These are phyloP conservation scores for Prunella himalayana DNA, from an alignment of 2,113 vertebrate genomes.

Conservation along the genomic window DNA sequence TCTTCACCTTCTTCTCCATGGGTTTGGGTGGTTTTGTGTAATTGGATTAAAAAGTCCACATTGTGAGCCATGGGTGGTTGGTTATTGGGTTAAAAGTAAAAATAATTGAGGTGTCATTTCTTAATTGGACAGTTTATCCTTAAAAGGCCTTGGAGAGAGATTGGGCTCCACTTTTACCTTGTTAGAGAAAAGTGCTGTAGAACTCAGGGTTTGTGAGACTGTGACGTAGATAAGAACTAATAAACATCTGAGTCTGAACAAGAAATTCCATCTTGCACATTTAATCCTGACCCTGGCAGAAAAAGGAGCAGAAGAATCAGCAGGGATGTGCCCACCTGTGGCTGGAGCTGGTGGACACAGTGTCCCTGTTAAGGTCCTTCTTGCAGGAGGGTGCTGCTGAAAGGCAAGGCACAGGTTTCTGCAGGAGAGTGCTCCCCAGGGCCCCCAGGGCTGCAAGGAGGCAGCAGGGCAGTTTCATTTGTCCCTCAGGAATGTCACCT, in stretches of 20 bases:
- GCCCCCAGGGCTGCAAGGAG: not conserved
- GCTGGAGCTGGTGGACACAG: not conserved
- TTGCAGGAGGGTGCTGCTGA: not conserved
- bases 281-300: not conserved
- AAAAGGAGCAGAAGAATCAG: not conserved
- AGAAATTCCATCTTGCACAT: not conserved
- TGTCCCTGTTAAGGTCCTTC: not conserved
- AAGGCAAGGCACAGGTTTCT: not conserved
- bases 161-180: accelerated
- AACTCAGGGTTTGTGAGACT: not conserved
- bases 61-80: not conserved
- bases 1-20: not conserved
- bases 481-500: not conserved
- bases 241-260: not conserved
- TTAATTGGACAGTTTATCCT: not conserved
- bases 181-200: not conserved
- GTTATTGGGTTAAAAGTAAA: not conserved
- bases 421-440: not conserved
- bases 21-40: not conserved
- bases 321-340: not conserved
- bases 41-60: not conserved
- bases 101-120: not conserved
- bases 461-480: not conserved
- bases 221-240: not conserved
- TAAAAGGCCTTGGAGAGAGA: not conserved